phyloP scores from a whole-genome alignment of 2,888 invertebrate species.

The Tetranychus piercei region DNA sequence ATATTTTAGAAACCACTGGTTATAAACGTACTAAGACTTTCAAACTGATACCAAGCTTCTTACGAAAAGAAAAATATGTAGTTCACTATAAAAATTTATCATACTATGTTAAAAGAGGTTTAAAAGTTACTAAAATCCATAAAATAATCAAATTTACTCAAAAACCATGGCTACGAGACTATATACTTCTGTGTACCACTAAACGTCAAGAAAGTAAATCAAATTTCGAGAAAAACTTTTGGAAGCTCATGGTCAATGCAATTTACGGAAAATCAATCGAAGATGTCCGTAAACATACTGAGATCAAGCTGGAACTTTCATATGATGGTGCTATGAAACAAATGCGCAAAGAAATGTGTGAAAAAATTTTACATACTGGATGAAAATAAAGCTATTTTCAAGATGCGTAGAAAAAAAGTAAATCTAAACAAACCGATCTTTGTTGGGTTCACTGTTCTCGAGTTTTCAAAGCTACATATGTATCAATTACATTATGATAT shows the following conservation, averaged over 20 bases:
- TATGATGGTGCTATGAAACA: conserved; percentile 13
- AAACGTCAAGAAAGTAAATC: conserved; percentile 28
- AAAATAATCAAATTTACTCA: neutral
- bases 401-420: conserved; percentile 18
- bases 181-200: conserved; percentile 25
- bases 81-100: neutral
- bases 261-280: conserved; percentile 32
- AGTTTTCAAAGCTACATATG: conserved; percentile 29
- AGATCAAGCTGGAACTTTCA: conserved; percentile 26
- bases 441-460: conserved; percentile 27
- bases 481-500: conserved; percentile 26
- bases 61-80: conserved; percentile 20
- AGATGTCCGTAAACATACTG: conserved; percentile 29
- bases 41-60: conserved; percentile 21
- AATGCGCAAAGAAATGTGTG: conserved; percentile 20
- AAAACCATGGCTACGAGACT: conserved; percentile 25
- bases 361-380: neutral
- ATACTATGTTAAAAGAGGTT: neutral
- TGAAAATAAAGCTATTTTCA: conserved; percentile 13
- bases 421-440: conserved; percentile 27
- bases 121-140: neutral
- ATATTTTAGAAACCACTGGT: neutral
- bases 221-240: conserved; percentile 33
- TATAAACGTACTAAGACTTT: neutral
- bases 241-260: conserved; percentile 31